Evolutionary conservation across 2,797 vertebrate genomes (phyloP).

Genomic region (Alfaro cultratus): DNA sequence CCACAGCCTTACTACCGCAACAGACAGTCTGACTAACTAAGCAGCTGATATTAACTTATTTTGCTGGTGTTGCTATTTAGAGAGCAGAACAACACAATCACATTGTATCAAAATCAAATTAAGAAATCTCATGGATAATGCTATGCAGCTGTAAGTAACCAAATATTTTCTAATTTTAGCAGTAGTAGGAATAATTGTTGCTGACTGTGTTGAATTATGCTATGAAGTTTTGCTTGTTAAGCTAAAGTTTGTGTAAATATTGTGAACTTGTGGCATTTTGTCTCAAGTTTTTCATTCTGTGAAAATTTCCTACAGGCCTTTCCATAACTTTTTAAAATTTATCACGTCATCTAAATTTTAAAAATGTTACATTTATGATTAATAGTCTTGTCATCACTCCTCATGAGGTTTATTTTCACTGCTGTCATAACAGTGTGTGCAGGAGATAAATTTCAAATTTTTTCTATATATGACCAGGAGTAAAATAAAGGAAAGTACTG

Average conservation of each 20-base stretch:
- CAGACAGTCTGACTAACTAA: not conserved
- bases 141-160: not conserved
- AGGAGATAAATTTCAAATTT: slow-evolving; percentile 8
- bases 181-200: not conserved
- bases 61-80: not conserved
- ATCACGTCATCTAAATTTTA: not conserved
- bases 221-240: not conserved
- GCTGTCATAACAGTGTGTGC: not conserved
- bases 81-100: not conserved
- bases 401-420: slow-evolving; percentile 3
- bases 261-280: not conserved
- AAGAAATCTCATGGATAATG: not conserved
- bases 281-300: not conserved
- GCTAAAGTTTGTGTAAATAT: not conserved
- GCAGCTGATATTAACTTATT: not conserved
- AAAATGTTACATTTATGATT: slow-evolving; percentile 8
- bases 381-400: slow-evolving; percentile 10
- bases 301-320: not conserved
- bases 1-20: not conserved
- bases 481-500: slow-evolving; percentile 23
- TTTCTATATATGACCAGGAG: slow-evolving; percentile 21
- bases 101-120: not conserved
- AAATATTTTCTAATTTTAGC: not conserved
- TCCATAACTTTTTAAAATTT: not conserved
- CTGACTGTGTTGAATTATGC: not conserved